phyloP scores from a whole-genome alignment of 2,113 vertebrate species.

The Riparia riparia region DNA sequence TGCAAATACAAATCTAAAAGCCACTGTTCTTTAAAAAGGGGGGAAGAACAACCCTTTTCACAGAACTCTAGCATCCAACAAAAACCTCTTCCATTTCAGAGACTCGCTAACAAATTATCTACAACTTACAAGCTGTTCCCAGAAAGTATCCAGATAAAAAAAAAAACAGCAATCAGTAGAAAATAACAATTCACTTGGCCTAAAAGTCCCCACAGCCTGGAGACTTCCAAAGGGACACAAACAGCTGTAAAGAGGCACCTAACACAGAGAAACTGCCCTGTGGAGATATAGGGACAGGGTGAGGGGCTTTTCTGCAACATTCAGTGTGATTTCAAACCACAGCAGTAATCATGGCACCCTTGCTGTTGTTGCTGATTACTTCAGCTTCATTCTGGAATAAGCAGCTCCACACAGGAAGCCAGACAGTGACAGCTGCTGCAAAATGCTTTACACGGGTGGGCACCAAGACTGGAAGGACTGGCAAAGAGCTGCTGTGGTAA shows the following conservation, averaged over 20 bases:
- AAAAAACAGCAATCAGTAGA: neutral
- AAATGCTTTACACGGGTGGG: neutral
- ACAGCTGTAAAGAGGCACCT: neutral
- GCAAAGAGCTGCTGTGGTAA: neutral
- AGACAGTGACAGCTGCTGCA: neutral
- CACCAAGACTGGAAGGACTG: neutral
- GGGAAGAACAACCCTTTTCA: neutral
- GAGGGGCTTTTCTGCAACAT: neutral
- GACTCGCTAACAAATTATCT: neutral
- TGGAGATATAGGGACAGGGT: too few relatives aligned
- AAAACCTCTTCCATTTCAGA: neutral
- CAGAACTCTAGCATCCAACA: neutral
- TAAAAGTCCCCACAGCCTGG: neutral
- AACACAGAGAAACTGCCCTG: neutral
- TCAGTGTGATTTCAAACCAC: neutral
- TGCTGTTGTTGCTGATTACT: neutral
- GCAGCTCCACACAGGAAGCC: neutral
- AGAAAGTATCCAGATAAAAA: neutral
- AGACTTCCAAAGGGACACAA: neutral
- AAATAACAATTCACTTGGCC: neutral
- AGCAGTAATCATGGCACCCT: fast-evolving
- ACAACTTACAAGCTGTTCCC: neutral
- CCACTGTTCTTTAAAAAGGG: neutral
- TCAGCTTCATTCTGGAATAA: neutral
- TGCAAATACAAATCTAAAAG: neutral